Percentiles rank a stretch among this genome's conserved stretches.
Evolutionary conservation across 1,140 invertebrate genomes (phyloP).

Genomic region (Popillia japonica): DNA sequence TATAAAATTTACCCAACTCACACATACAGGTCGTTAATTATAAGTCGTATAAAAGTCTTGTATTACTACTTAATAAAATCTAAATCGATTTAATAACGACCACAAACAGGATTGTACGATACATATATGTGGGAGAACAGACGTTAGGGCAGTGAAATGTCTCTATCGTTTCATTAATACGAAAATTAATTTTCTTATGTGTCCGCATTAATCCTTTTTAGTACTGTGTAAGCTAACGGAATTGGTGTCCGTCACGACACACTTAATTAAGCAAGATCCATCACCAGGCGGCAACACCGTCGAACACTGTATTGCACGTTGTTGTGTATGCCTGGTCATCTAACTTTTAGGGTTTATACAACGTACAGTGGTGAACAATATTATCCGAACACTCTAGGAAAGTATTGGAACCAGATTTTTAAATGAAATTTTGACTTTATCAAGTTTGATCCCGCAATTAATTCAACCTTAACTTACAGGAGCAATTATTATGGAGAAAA

Average conservation of each 20-base stretch:
- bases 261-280: constrained; percentile 8
- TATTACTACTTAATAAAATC: constrained; percentile 9
- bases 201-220: constrained; percentile 11
- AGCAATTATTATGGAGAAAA: background rate
- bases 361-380: background rate
- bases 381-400: background rate
- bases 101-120: background rate
- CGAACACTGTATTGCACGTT: background rate
- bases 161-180: constrained; percentile 4
- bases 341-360: background rate
- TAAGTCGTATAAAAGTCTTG: background rate
- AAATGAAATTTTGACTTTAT: background rate
- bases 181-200: constrained; percentile 16
- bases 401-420: background rate
- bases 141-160: background rate
- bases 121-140: background rate
- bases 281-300: background rate
- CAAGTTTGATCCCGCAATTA: background rate
- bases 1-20: background rate
- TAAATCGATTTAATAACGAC: background rate
- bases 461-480: background rate
- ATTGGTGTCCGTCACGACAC: constrained; percentile 8
- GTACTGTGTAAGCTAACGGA: constrained; percentile 9
- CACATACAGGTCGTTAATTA: background rate
- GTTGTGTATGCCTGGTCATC: background rate